Percentiles rank a stretch among this genome's conserved stretches.
These are phyloP conservation scores for Eulacestoma nigropectus DNA, from an alignment of 2,113 vertebrate species.

Conservation along the genomic window DNA sequence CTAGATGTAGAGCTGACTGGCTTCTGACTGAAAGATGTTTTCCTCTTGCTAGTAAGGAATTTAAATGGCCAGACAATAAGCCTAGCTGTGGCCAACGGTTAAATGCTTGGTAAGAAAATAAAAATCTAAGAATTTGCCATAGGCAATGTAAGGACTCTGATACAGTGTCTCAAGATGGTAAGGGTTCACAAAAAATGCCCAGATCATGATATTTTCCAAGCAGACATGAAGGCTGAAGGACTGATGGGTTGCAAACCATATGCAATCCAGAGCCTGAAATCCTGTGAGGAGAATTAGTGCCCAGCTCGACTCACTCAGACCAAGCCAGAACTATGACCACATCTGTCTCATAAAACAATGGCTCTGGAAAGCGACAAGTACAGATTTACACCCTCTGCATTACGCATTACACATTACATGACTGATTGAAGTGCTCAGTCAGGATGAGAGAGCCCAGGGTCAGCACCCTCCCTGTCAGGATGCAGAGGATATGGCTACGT, in stretches of 20 bases:
- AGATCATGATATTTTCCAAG: background rate
- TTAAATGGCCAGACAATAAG: background rate
- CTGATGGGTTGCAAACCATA: background rate
- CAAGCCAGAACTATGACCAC: background rate
- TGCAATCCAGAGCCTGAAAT: background rate
- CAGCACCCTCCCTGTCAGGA: background rate
- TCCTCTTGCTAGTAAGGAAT: background rate
- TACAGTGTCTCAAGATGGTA: background rate
- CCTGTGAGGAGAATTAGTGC: background rate
- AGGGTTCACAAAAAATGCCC: background rate
- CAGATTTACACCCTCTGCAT: background rate
- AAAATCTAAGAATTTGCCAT: background rate
- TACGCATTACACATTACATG: no score
- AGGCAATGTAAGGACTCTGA: background rate
- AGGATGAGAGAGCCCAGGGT: background rate
- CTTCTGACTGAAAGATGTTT: background rate
- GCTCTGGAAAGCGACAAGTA: rapidly evolving
- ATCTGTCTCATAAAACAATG: background rate
- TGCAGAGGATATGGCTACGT: slow-evolving; percentile 12
- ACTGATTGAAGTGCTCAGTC: background rate
- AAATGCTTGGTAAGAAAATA: background rate
- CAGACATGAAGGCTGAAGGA: background rate
- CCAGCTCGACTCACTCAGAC: background rate
- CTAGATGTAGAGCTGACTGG: background rate
- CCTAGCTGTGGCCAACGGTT: background rate